A percentile compares a stretch with the other conserved stretches of the same genome.
phyloP scores from a whole-genome alignment of 2,888 invertebrate species.

The Subacronicta megacephala region DNA sequence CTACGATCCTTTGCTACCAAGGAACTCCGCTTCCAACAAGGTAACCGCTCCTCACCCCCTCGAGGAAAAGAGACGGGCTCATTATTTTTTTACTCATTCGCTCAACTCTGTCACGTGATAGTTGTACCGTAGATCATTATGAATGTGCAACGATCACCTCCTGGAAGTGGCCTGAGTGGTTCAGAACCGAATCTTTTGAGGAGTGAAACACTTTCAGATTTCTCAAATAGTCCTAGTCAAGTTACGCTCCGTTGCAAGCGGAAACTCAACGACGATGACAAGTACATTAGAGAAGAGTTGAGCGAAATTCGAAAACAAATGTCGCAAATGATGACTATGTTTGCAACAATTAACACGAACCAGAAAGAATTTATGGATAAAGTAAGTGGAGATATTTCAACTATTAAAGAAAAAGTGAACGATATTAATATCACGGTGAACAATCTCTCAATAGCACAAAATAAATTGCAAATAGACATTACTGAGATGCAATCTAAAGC shows the following conservation, averaged over 20 bases:
- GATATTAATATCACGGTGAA: neutral
- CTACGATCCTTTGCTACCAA: neutral
- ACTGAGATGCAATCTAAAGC: conserved; percentile 2
- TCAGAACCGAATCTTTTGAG: conserved; percentile 1
- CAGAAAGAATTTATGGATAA: conserved; percentile 8
- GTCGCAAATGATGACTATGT: neutral
- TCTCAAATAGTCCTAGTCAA: neutral
- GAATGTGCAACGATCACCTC: conserved; percentile 4
- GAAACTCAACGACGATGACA: neutral
- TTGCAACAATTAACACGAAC: neutral
- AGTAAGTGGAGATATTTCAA: conserved; percentile 1
- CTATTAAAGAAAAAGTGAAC: neutral
- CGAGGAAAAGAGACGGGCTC: conserved; percentile 2
- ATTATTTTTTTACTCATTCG: conserved; percentile 2
- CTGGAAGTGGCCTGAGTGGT: conserved; percentile 14
- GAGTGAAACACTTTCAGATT: neutral
- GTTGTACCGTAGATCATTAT: conserved; percentile 8
- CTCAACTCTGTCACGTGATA: neutral
- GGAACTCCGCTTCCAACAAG: conserved; percentile 1
- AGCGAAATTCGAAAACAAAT: neutral
- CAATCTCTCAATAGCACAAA: neutral
- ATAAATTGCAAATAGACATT: conserved; percentile 1
- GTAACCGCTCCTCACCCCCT: conserved; percentile 10
- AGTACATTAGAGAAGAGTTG: neutral
- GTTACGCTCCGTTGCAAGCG: neutral